Evolutionary conservation across 1,140 invertebrate genomes (phyloP), one percentile per base, ranked within the genome.

Genomic region (Fragariocoptes setiger): DNA sequence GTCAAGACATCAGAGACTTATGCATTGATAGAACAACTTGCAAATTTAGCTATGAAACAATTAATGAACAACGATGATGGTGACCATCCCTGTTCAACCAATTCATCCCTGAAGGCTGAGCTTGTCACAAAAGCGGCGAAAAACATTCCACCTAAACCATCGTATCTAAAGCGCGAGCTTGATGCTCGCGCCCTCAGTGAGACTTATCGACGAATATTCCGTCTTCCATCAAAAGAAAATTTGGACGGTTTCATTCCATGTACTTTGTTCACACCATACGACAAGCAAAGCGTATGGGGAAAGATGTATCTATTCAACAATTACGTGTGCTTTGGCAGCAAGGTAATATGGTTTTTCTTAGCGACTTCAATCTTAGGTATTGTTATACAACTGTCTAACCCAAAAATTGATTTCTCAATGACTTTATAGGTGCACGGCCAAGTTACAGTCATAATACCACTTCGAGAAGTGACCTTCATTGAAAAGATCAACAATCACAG

Each of bases 1-100:
- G 56, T 83, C 38, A 74, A 71, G 50, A 78, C 78, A 53, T 68
- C 66, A 35, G 83, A 95, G 57, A 82, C 82, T 1, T 90, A 76
- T 59, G 64, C 66, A 35, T 56, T 94, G 42, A 88, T 92, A 71
- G 73, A 85, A 51, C 86, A 94, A 59, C 61, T 97, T 25, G 78
- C 79, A 37, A 92, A 94, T 62, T 71, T 94, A 60, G 85, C 85
- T 36, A 88, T 94, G 70, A 83, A 83, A 68, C 74, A 82, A 42
- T 35, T 49, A 12, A 50, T 50, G 38, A 19, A 45, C 1, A 47
- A 50, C 37, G 39, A 42, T 15, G 12, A 18, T 17, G 41, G n/a
- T 4, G 31, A 19, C 16, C 8, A 8, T 15, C 15, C 37, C 5
- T n/a, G 31, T n/a, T 13, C 37, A 5, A 15, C 15, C 15, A 8